phyloP scores from a whole-genome alignment of 1,140 invertebrate genomes.

The Saccostrea glomerata region DNA sequence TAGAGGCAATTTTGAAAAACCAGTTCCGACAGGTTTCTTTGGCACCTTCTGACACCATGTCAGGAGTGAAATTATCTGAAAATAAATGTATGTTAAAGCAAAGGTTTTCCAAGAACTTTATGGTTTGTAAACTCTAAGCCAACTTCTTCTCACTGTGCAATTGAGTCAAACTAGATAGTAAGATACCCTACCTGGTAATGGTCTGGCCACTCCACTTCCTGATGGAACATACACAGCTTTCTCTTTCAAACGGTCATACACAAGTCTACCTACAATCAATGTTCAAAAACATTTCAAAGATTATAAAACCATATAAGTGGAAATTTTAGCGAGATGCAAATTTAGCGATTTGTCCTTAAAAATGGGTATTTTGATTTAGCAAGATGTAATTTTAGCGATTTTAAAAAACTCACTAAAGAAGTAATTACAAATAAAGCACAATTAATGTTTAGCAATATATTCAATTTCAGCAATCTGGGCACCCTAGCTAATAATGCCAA shows the following conservation, averaged over 20 bases:
- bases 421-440: too few species aligned
- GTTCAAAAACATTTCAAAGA: background rate
- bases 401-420: too few species aligned
- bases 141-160: background rate
- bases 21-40: constrained; percentile 98
- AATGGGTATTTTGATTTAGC: too few species aligned
- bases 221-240: constrained; percentile 86
- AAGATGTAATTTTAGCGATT: too few species aligned
- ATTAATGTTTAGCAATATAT: too few species aligned
- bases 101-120: background rate
- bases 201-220: constrained; percentile 78
- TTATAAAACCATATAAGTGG: too few species aligned
- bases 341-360: too few species aligned
- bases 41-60: constrained; percentile 91
- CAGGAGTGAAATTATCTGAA: constrained; percentile 80
- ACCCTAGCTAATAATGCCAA: too few species aligned
- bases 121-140: background rate
- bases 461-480: too few species aligned
- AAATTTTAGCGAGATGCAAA: too few species aligned
- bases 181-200: constrained; percentile 82
- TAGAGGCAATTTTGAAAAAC: constrained; percentile 99
- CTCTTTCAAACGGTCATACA: constrained; percentile 90
- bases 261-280: constrained; percentile 81
- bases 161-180: background rate
- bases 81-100: background rate